phyloP scores from a whole-genome alignment of 53 echinoderm and acorn worm species.

The Temnopleurus reevesii region DNA sequence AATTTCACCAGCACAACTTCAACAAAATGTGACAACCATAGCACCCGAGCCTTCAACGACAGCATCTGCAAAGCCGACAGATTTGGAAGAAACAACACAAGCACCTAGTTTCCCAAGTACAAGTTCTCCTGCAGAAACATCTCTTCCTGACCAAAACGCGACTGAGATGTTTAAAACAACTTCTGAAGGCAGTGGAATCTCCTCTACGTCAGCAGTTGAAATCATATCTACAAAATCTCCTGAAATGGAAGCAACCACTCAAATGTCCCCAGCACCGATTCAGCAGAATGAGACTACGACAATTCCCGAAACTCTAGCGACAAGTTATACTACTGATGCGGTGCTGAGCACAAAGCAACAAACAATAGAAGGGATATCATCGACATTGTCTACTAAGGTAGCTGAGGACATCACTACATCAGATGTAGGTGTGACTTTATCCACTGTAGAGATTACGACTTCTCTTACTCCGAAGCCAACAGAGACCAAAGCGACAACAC shows the following conservation, averaged over 20 bases:
- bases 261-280: not conserved
- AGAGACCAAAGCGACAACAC: not conserved
- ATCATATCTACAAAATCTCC: not conserved
- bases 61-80: not conserved
- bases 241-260: not conserved
- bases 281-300: not conserved
- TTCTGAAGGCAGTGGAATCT: too few relatives aligned
- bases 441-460: not conserved
- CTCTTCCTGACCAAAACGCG: not conserved
- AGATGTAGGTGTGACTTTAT: not conserved
- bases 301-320: not conserved
- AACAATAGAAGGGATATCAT: not conserved
- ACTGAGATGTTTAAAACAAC: not conserved
- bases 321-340: not conserved
- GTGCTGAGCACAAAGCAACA: not conserved
- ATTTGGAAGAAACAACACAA: not conserved
- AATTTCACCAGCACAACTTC: not conserved
- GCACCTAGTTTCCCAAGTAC: not conserved
- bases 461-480: not conserved
- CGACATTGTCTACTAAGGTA: not conserved
- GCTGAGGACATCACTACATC: too few relatives aligned
- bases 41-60: not conserved
- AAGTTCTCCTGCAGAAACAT: too few relatives aligned
- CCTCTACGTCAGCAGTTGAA: not conserved
- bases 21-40: not conserved